Evolutionary conservation across 2,113 vertebrate species (phyloP).

Genomic region (Euleptes europaea): DNA sequence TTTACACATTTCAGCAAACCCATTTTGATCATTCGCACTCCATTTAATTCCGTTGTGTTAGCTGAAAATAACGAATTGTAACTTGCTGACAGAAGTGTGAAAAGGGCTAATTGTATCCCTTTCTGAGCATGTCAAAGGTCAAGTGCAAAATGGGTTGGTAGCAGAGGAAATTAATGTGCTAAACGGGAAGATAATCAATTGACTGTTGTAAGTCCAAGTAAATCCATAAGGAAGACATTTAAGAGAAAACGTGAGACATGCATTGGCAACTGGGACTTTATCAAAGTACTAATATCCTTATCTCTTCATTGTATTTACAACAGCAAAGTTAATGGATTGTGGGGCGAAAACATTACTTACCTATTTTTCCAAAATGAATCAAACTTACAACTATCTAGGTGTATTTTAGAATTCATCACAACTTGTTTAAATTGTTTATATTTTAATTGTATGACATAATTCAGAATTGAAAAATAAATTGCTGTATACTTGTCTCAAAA

Average conservation of each 20-base stretch:
- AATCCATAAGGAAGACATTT: neutral
- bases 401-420: neutral
- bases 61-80: conserved; percentile 8
- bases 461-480: neutral
- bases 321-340: neutral
- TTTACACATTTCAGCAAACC: neutral
- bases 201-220: neutral
- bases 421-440: neutral
- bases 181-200: neutral
- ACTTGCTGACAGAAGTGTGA: conserved; percentile 12
- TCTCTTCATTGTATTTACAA: neutral
- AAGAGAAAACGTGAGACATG: neutral
- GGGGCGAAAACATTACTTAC: neutral
- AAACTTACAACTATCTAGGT: neutral
- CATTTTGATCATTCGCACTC: neutral
- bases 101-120: neutral
- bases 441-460: neutral
- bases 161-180: neutral
- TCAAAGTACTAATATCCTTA: neutral
- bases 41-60: conserved; percentile 6
- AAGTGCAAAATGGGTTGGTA: neutral
- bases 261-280: neutral
- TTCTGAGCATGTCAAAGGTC: conserved; percentile 27
- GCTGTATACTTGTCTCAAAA: neutral
- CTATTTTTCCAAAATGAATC: conserved; percentile 13